A percentile compares a stretch with the other conserved stretches of the same genome.
phyloP scores from a whole-genome alignment of 2,888 invertebrate species.

The Thelaira solivaga region DNA sequence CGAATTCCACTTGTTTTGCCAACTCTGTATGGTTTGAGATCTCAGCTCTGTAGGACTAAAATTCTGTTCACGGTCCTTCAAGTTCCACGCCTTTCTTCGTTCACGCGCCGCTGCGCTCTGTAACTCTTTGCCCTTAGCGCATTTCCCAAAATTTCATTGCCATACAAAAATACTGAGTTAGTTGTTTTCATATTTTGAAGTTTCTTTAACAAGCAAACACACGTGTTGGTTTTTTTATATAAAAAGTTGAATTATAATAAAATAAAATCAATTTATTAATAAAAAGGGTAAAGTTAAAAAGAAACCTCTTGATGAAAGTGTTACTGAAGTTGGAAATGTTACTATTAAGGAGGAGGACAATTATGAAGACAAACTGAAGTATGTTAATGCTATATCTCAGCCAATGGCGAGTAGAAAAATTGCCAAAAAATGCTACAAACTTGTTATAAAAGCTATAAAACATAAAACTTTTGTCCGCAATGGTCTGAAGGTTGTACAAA shows the following conservation, averaged over 20 bases:
- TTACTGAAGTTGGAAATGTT: slow-evolving; percentile 71
- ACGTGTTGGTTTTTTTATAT: slow-evolving; percentile 59
- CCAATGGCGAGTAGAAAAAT: slow-evolving; percentile 95
- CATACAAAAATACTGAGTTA: no score
- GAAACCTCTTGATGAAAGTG: slow-evolving; percentile 70
- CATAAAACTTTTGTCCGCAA: slow-evolving; percentile 88
- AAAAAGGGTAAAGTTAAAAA: slow-evolving; percentile 75
- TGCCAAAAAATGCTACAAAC: slow-evolving; percentile 93
- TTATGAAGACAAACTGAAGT: slow-evolving; percentile 88
- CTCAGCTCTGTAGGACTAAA: no score
- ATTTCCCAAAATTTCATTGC: no score
- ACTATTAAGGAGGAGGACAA: slow-evolving; percentile 80
- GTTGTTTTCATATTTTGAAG: slow-evolving; percentile 53
- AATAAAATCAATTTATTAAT: not conserved
- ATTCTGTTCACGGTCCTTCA: no score
- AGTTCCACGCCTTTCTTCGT: no score
- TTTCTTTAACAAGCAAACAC: slow-evolving; percentile 35
- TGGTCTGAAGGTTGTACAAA: slow-evolving; percentile 96
- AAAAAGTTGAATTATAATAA: no score
- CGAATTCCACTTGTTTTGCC: no score
- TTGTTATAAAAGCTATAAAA: slow-evolving; percentile 91
- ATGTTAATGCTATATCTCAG: slow-evolving; percentile 87
- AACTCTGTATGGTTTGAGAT: no score
- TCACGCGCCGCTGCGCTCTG: no score
- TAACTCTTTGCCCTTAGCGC: no score